Conservation (phyloP, 1,140 invertebrate species). For the Camponotus vicinus region DNA sequence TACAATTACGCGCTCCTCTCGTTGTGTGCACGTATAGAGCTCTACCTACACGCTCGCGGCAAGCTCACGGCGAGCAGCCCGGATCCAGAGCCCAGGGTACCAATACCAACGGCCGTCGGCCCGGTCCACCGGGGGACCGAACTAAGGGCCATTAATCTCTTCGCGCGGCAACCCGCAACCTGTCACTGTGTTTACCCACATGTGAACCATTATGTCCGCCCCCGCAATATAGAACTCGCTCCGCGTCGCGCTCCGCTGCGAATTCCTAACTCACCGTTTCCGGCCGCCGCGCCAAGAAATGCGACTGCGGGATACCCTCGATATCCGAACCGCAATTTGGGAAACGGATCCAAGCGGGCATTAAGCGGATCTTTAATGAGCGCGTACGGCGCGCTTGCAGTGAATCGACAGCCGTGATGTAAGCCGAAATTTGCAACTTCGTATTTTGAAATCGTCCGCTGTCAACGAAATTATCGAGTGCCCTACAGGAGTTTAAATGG, state of each 20-base stretch:
- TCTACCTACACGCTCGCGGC: background rate
- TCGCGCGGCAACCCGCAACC: conserved; percentile 85
- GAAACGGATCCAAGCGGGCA: background rate
- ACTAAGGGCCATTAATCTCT: conserved; percentile 84
- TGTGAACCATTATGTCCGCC: conserved; percentile 86
- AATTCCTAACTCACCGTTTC: conserved; percentile 72
- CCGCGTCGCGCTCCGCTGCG: conserved; percentile 57
- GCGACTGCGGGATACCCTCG: conserved; percentile 1
- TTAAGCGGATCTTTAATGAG: conserved; percentile 4
- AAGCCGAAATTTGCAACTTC: background rate
- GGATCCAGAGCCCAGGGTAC: conserved; percentile 50
- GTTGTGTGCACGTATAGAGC: background rate
- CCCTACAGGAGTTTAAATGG: background rate
- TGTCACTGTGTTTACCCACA: conserved; percentile 87
- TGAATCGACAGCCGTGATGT: background rate
- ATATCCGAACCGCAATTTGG: background rate
- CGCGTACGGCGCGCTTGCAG: background rate
- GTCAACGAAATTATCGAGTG: conserved; percentile 9
- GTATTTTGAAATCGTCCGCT: conserved; percentile 8
- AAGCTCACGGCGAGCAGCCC: conserved; percentile 27
- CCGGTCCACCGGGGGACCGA: conserved; percentile 77
- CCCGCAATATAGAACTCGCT: conserved; percentile 77
- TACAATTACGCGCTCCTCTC: conserved; percentile 52
- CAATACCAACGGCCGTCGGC: conserved; percentile 62
- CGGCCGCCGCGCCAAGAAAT: conserved; percentile 48